These are phyloP conservation scores for Diabrotica undecimpunctata DNA, from an alignment of 1,140 invertebrate species.

Conservation along the genomic window DNA sequence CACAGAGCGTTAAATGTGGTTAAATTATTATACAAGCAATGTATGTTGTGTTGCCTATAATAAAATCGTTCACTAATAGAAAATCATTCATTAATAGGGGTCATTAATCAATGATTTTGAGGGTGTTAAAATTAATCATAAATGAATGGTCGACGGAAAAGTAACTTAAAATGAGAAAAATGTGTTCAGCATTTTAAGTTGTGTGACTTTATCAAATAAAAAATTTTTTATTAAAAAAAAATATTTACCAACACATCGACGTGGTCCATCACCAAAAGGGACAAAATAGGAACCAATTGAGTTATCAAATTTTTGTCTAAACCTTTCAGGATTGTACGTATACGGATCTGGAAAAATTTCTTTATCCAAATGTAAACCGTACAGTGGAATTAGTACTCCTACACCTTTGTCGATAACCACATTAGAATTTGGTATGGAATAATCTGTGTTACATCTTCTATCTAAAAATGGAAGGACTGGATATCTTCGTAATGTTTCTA, in stretches of 20 bases:
- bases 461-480: slow-evolving; percentile 49
- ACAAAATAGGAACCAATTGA: slow-evolving; percentile 25
- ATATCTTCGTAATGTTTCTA: slow-evolving; percentile 53
- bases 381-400: slow-evolving; percentile 48
- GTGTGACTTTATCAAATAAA: too few species aligned
- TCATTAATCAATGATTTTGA: too few species aligned
- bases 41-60: too few species aligned
- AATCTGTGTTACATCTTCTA: slow-evolving; percentile 48
- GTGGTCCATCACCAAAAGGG: neutral
- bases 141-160: too few species aligned
- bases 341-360: slow-evolving; percentile 49
- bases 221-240: too few species aligned
- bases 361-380: slow-evolving; percentile 40
- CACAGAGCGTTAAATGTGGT: too few species aligned
- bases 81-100: too few species aligned
- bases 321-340: slow-evolving; percentile 49
- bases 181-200: too few species aligned
- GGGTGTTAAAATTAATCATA: too few species aligned
- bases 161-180: too few species aligned
- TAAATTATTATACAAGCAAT: too few species aligned
- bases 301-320: slow-evolving; percentile 38
- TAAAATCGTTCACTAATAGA: too few species aligned
- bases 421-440: slow-evolving; percentile 47
- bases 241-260: neutral
- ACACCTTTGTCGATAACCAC: slow-evolving; percentile 45